A percentile compares a stretch with the other conserved stretches of the same genome.
These are phyloP conservation scores for Acrocephalus scirpaceus DNA, from an alignment of 2,797 vertebrate species.

Conservation along the genomic window DNA sequence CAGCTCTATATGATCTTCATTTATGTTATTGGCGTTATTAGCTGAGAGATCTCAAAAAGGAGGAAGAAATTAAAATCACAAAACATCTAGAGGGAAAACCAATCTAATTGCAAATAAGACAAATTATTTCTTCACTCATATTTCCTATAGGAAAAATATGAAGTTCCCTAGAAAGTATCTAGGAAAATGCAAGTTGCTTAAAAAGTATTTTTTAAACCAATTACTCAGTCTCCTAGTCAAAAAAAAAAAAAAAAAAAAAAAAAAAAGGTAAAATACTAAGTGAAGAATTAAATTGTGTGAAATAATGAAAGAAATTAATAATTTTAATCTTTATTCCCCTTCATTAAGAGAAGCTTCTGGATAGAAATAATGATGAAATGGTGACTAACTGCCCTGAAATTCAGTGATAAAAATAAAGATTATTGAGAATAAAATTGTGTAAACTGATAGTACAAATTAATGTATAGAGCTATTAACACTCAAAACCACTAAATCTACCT, in stretches of 20 bases:
- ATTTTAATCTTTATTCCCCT: background rate
- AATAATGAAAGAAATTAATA: background rate
- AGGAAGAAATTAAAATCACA: background rate
- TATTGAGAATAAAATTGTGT: background rate
- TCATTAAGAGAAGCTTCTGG: background rate
- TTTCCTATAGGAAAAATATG: background rate
- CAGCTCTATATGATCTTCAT: background rate
- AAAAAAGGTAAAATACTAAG: background rate
- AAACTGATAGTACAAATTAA: background rate
- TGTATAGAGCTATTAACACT: background rate
- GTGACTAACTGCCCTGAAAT: background rate
- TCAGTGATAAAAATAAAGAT: background rate
- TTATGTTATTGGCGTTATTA: background rate
- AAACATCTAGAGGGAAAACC: background rate
- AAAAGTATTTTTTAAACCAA: background rate
- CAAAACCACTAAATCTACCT: background rate
- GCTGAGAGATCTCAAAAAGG: background rate
- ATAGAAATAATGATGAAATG: background rate
- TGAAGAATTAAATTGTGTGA: background rate
- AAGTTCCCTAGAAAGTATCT: background rate
- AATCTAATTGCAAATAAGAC: background rate
- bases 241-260: background rate
- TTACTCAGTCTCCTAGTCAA: background rate
- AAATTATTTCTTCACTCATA: background rate
- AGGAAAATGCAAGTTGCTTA: background rate